phyloP scores from a whole-genome alignment of 2,888 invertebrate genomes.

The Caradrina clavipalpis region DNA sequence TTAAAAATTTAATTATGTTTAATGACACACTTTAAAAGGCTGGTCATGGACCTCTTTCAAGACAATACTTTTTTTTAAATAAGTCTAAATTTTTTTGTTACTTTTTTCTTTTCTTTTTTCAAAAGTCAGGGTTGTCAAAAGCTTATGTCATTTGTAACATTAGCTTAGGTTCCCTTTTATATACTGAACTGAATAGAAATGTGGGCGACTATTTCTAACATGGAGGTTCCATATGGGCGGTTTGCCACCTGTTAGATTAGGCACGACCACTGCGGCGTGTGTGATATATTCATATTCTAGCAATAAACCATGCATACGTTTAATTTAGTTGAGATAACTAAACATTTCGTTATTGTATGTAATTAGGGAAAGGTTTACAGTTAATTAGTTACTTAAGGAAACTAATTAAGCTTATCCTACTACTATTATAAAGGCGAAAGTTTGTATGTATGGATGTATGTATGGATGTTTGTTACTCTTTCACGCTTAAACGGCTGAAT shows the following conservation, averaged over 20 bases:
- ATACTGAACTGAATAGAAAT: background rate
- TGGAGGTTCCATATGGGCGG: slow-evolving; percentile 18
- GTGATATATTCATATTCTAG: slow-evolving; percentile 13
- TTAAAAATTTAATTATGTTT: too few species aligned
- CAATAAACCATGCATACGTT: background rate
- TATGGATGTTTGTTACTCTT: too few species aligned
- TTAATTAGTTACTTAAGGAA: background rate
- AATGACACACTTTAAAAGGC: too few species aligned
- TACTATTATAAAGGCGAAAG: too few species aligned
- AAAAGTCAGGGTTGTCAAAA: background rate
- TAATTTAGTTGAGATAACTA: background rate
- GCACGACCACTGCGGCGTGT: slow-evolving; percentile 18
- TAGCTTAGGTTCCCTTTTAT: background rate
- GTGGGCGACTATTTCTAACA: slow-evolving; percentile 23
- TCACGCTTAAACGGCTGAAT: too few species aligned
- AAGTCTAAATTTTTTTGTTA: too few species aligned
- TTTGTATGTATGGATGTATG: too few species aligned
- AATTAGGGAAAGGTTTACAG: background rate
- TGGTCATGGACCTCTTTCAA: too few species aligned
- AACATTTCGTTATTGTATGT: background rate
- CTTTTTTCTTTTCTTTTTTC: background rate
- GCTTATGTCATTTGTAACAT: background rate
- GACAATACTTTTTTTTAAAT: too few species aligned
- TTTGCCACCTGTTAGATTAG: slow-evolving; percentile 57
- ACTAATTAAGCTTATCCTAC: background rate